These are phyloP conservation scores for Sorex fumeus DNA, from an alignment of 2,113 vertebrate species.

Conservation along the genomic window DNA sequence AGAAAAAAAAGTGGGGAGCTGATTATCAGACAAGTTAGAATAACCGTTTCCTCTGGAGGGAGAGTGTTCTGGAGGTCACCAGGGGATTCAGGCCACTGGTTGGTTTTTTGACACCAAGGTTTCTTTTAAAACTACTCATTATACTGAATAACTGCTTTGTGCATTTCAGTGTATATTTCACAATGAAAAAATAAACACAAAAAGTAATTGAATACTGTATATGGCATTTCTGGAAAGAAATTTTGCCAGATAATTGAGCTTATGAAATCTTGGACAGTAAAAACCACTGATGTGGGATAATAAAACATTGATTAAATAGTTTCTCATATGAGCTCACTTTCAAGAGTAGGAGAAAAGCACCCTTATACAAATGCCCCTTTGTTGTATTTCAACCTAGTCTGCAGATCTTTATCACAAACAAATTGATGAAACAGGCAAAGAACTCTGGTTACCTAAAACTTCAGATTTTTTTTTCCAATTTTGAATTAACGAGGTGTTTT, in stretches of 20 bases:
- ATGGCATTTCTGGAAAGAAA: constrained; percentile 65
- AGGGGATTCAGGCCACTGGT: not conserved
- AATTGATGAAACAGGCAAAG: constrained; percentile 42
- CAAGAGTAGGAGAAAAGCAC: constrained; percentile 30
- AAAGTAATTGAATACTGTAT: constrained; percentile 47
- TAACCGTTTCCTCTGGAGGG: constrained; percentile 27
- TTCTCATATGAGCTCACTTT: constrained; percentile 50
- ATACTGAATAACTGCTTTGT: constrained; percentile 40
- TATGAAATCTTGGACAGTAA: constrained; percentile 56
- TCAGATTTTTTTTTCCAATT: constrained; percentile 11
- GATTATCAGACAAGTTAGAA: constrained; percentile 54
- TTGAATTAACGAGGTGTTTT: constrained; percentile 6
- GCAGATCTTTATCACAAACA: constrained; percentile 56
- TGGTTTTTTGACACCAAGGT: not conserved
- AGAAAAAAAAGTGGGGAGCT: constrained; percentile 56
- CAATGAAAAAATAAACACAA: constrained; percentile 49
- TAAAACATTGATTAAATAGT: constrained; percentile 50
- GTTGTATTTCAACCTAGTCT: constrained; percentile 27
- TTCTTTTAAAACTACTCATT: constrained; percentile 51
- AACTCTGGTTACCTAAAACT: constrained; percentile 64
- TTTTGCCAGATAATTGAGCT: constrained; percentile 50
- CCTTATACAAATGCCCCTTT: constrained; percentile 42
- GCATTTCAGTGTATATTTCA: constrained; percentile 57
- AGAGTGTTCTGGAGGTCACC: constrained; percentile 44
- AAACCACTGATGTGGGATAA: constrained; percentile 55